Percentiles rank a stretch among this genome's conserved stretches.
Conservation (phyloP, 2,797 vertebrate species). For the Pseudopleuronectes americanus region DNA sequence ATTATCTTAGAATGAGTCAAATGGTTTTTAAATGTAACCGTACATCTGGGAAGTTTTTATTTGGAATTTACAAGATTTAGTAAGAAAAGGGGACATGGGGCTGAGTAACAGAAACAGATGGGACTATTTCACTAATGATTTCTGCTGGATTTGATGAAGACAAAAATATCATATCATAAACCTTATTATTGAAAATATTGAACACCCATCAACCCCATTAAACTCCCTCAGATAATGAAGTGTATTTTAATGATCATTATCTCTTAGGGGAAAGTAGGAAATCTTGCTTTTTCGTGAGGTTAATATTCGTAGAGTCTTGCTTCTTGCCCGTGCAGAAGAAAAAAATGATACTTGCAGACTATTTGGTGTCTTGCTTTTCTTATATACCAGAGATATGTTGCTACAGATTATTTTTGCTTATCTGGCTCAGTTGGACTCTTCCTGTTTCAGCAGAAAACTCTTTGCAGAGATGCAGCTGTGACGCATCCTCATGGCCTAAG, state of each 20-base stretch:
- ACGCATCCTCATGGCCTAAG: not conserved
- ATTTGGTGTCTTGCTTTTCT: not conserved
- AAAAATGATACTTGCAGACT: not conserved
- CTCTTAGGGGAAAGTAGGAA: not conserved
- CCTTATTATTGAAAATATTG: too few species aligned
- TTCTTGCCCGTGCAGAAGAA: not conserved
- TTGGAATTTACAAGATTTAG: not conserved
- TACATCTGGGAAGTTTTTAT: not conserved
- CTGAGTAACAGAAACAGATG: not conserved
- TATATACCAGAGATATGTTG: not conserved
- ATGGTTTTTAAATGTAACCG: not conserved
- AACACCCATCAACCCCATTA: too few species aligned
- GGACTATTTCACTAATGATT: too few species aligned
- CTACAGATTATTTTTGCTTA: not conserved
- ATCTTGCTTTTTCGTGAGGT: not conserved
- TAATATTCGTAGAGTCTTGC: too few species aligned
- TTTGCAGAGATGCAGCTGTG: slow-evolving; percentile 12
- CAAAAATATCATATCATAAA: too few species aligned
- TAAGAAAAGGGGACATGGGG: not conserved
- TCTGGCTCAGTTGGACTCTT: not conserved
- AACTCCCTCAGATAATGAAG: not conserved
- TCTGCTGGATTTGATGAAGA: too few species aligned
- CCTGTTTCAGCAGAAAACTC: slow-evolving; percentile 6
- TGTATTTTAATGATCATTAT: not conserved
- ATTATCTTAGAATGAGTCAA: not conserved